Evolutionary conservation across 2,888 invertebrate species (phyloP), one percentile per base, ranked within the genome.

Genomic region (Oxystoma pomonae): DNA sequence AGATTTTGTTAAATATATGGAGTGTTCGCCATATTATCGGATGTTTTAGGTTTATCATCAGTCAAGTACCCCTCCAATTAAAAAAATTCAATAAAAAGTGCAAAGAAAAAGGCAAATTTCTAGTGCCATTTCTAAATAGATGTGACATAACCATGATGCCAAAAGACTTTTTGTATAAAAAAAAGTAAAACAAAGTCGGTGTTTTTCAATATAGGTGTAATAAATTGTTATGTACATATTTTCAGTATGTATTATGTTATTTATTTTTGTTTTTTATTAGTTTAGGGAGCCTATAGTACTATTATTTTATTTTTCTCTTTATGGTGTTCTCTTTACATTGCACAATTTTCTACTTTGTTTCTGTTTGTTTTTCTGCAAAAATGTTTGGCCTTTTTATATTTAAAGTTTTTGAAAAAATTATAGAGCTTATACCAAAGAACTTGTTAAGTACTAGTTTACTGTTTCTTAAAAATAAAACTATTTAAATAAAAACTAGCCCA

Each of bases 151-250:
- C 12, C 35, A 35, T 35, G 35, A 72, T 69, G 75, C 76, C 76
- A 74, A 74, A 76, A 75, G 75, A 77, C 76, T 73, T 69, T 70
- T 66, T 65, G 65, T 70, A 63, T 68, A 66, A 66, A 69, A 66
- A 69, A 72, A 65, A 64, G 68, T 68, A 64, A 71, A 73, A 73
- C 72, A 70, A 71, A 69, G 79, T 78, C 79, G 80, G 80, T 79
- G 78, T 35, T 3, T 35, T 35, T 7, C 12, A 35, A 35, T 35
- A n/a, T 79, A 80, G 75, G 74, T 79, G 78, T 79, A 80, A 35
- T 35, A 7, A 35, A 35, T 78, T 79, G 79, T 80, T 80, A 79
- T 80, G 80, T 80, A 80, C 77, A 80, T 80, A 80, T 75, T 74
- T 75, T 74, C 70, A 74, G 64, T 70, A 64, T 68, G 73, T 75